Percentiles rank a stretch among this genome's conserved stretches.
Conservation (phyloP, 1,140 invertebrate genomes). For the Penaeus indicus region DNA sequence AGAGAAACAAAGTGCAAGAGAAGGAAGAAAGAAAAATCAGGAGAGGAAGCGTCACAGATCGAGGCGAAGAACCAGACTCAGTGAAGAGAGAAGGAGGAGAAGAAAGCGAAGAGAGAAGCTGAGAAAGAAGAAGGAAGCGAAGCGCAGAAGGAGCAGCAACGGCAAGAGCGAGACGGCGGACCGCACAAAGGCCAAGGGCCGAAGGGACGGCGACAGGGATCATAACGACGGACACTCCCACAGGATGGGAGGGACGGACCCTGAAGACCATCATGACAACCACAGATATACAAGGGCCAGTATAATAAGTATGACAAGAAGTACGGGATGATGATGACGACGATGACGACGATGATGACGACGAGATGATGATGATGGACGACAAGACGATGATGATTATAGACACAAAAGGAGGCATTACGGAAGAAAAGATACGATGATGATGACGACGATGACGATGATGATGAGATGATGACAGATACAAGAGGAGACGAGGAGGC, state of each 20-base stretch:
- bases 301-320: constrained; percentile 59
- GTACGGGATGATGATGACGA: constrained; percentile 39
- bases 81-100: constrained; percentile 22
- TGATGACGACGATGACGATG: constrained; percentile 49
- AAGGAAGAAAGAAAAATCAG: constrained; percentile 8
- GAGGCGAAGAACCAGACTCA: neutral
- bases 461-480: constrained; percentile 4
- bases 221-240: constrained; percentile 26
- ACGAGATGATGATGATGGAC: constrained; percentile 47
- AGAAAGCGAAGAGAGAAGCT: constrained; percentile 32
- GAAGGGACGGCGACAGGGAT: constrained; percentile 12
- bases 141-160: constrained; percentile 8
- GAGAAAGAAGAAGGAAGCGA: constrained; percentile 48
- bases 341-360: constrained; percentile 42
- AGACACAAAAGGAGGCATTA: constrained; percentile 30
- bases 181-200: neutral
- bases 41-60: constrained; percentile 18
- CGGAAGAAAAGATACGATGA: constrained; percentile 28
- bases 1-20: neutral
- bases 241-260: neutral
- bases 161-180: constrained; percentile 21
- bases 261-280: constrained; percentile 9
- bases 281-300: constrained; percentile 58
- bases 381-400: neutral
- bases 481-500: constrained; percentile 14